A percentile compares a stretch with the other conserved stretches of the same genome.
These are phyloP conservation scores for Sycophila sp. DNA, from an alignment of 1,140 invertebrate species.

Conservation along the genomic window DNA sequence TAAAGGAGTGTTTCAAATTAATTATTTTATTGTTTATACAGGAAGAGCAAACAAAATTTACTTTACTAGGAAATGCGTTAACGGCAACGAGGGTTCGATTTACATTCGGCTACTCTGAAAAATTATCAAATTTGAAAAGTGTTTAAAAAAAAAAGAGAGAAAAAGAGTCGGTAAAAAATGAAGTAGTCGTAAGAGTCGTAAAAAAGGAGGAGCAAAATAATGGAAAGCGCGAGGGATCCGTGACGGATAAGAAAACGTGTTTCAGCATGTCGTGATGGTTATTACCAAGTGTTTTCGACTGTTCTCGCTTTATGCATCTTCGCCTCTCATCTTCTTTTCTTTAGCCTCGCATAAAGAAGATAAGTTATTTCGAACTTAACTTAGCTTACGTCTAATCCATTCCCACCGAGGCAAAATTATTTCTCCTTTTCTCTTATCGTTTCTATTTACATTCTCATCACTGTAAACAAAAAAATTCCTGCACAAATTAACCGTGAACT, in stretches of 20 bases:
- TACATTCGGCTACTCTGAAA: neutral
- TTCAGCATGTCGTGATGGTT: conserved; percentile 49
- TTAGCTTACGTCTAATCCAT: neutral
- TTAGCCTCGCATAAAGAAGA: conserved; percentile 24
- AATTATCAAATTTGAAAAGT: neutral
- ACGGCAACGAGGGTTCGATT: neutral
- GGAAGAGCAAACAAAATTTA: no score
- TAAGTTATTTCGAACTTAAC: conserved; percentile 14
- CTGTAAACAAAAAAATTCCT: no score
- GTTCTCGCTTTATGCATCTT: conserved; percentile 30
- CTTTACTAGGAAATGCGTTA: no score
- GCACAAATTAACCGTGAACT: no score
- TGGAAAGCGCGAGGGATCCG: conserved; percentile 53
- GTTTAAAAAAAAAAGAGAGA: neutral
- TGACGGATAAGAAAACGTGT: conserved; percentile 61
- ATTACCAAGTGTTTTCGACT: conserved; percentile 51
- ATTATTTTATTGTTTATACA: no score
- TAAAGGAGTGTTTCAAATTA: no score
- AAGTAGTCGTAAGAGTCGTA: neutral
- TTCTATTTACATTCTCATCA: neutral
- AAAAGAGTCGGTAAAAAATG: no score
- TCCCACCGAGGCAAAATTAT: neutral
- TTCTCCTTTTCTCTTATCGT: neutral
- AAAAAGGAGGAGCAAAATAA: conserved; percentile 33
- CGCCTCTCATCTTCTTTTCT: conserved; percentile 30